These are phyloP conservation scores for Eulemur mongoz DNA, from an alignment of 2,797 vertebrate species.

Conservation along the genomic window DNA sequence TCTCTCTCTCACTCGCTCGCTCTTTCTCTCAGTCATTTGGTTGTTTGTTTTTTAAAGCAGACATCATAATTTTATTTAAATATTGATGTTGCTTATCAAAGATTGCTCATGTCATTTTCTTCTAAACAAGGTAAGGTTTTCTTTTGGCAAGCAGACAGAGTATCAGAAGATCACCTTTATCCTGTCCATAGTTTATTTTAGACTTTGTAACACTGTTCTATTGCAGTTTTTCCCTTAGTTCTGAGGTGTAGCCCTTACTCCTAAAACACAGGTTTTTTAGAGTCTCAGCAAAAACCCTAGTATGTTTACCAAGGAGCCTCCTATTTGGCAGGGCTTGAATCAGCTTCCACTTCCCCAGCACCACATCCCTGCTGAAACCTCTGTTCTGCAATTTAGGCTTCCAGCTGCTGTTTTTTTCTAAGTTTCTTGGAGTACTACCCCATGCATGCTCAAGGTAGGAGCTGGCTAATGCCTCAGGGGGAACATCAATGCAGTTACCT, in stretches of 20 bases:
- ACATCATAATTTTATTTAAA: not conserved
- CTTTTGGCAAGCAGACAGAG: not conserved
- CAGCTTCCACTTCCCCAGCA: not conserved
- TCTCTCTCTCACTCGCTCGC: not conserved
- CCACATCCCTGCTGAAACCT: fast-evolving
- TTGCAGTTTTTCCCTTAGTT: not conserved
- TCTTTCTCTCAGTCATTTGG: not conserved
- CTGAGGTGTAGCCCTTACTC: not conserved
- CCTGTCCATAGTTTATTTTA: not conserved
- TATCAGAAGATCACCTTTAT: not conserved
- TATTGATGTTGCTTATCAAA: not conserved
- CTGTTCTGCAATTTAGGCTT: not conserved
- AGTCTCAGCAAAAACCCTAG: not conserved
- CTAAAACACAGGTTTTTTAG: not conserved
- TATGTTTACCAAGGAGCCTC: not conserved
- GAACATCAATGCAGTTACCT: not conserved
- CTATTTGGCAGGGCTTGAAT: not conserved
- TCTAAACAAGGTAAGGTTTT: not conserved
- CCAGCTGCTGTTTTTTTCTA: not conserved
- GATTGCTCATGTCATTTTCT: not conserved
- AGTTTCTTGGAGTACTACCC: not conserved
- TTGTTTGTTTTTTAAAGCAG: not conserved
- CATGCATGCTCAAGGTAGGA: not conserved
- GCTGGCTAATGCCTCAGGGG: not conserved
- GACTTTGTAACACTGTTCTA: not conserved